phyloP scores from a whole-genome alignment of 2,888 invertebrate species.

The Bombylius major region DNA sequence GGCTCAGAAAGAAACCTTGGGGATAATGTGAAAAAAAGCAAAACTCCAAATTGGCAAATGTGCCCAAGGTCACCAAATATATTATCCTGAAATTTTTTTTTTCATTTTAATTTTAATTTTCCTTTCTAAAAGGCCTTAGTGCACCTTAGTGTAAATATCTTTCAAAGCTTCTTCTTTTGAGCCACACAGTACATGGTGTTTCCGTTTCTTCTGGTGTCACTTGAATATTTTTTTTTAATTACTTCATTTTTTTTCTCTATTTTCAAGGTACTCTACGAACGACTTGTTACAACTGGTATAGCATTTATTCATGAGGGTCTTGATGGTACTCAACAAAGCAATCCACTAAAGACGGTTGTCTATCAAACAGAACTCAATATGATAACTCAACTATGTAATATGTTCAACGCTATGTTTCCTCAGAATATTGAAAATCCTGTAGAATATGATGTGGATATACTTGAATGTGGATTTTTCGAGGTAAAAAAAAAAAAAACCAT shows the following conservation, averaged over 20 bases:
- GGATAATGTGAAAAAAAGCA: background rate
- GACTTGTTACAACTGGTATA: slow-evolving; percentile 48
- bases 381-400: slow-evolving; percentile 70
- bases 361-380: slow-evolving; percentile 77
- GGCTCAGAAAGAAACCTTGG: background rate
- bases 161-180: no score
- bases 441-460: slow-evolving; percentile 41
- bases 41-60: background rate
- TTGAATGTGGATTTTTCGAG: slow-evolving; percentile 60
- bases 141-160: no score
- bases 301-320: slow-evolving; percentile 61
- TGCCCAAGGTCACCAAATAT: no score
- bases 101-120: background rate
- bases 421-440: slow-evolving; percentile 30
- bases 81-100: no score
- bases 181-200: no score
- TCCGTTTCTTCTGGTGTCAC: background rate
- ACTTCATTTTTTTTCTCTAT: slow-evolving; percentile 9
- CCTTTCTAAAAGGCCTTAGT: no score
- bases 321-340: slow-evolving; percentile 56
- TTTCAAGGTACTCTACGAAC: slow-evolving; percentile 50
- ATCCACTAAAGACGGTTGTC: slow-evolving; percentile 67
- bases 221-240: background rate
- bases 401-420: slow-evolving; percentile 59
- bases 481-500: slow-evolving; percentile 21